Evolutionary conservation across 2,797 vertebrate species (phyloP), one percentile per base, ranked within the genome.

Genomic region (Hephaestus fuliginosus): DNA sequence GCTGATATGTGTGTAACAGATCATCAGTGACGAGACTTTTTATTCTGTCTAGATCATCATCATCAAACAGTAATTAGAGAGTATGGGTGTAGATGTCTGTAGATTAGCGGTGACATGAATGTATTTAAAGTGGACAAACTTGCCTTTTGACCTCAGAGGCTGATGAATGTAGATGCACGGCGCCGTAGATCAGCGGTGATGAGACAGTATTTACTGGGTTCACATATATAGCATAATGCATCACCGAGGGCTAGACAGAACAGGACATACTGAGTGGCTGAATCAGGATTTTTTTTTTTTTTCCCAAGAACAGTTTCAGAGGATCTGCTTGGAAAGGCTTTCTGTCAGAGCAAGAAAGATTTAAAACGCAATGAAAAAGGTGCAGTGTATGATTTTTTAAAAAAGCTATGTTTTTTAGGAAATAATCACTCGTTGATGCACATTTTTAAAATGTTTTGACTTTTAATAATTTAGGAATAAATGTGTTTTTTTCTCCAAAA

Each of bases 271-370:
- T 15, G 80, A 87, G 66, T 4, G 76, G 84, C 88, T 86, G 82
- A 86, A 80, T 81, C 82, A 83, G 88, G 86, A 53, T 65, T 83
- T 83, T 46, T 43, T 9, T 85, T 85, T 65, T 83, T 83, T 46
- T 36, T 9, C 83, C 63, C 58, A 56, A 18, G 69, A 72, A 73
- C 68, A 17, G 30, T 58, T 66, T 58, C 33, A 76, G 62, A 20
- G 41, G 66, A 58, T 77, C 14, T 82, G 85, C 88, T 57, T 70
- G 41, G 64, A 65, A 52, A 78, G 39, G 28, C 33, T 81, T 85
- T 69, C 83, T 79, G 73, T 69, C 81, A 62, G 39, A 48, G 52
- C 7, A 0, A 51, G 28, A 30, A 17, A 61, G 76, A 85, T 85
- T 83, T 68, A 80, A 66, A 61, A 51, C 3, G 39, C 28, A 30